Conservation (phyloP, 2,888 invertebrate genomes). For the Deilephila porcellus region DNA sequence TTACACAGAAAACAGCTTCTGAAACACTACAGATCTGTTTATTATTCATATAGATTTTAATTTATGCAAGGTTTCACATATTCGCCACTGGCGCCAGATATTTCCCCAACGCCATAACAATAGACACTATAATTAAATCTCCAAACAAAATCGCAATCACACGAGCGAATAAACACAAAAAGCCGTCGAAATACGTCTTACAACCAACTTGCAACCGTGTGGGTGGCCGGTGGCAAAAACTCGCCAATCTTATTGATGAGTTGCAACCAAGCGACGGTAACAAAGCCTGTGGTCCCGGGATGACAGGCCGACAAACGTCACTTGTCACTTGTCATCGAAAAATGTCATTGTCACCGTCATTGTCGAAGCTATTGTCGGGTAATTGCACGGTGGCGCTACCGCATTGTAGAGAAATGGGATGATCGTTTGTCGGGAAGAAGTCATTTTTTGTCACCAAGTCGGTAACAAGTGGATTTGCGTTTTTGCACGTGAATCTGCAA, state of each 20-base stretch:
- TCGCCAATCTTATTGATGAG: constrained; percentile 38
- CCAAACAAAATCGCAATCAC: constrained; percentile 27
- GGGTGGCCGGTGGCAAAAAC: constrained; percentile 43
- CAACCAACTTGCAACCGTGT: constrained; percentile 31
- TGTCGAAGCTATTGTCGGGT: constrained; percentile 54
- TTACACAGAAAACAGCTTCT: not conserved
- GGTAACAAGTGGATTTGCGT: constrained; percentile 26
- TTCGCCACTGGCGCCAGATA: constrained; percentile 15
- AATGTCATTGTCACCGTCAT: constrained; percentile 19
- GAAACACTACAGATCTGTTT: not conserved
- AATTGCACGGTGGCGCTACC: constrained; percentile 78
- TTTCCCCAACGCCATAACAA: not conserved
- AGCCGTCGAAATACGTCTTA: constrained; percentile 21
- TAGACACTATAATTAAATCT: constrained; percentile 13
- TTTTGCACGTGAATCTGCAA: constrained; percentile 19
- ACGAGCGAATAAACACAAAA: constrained; percentile 28
- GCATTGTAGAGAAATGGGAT: constrained; percentile 64
- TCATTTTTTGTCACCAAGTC: constrained; percentile 47
- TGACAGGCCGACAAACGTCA: constrained; percentile 23
- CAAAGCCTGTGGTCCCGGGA: constrained; percentile 60
- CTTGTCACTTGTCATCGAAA: constrained; percentile 5
- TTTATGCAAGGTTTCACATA: not conserved
- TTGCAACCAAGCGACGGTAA: constrained; percentile 53
- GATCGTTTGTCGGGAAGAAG: constrained; percentile 62
- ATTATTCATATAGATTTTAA: constrained; percentile 6